Conservation (phyloP, 1,140 invertebrate species). For the Nebria ingens region DNA sequence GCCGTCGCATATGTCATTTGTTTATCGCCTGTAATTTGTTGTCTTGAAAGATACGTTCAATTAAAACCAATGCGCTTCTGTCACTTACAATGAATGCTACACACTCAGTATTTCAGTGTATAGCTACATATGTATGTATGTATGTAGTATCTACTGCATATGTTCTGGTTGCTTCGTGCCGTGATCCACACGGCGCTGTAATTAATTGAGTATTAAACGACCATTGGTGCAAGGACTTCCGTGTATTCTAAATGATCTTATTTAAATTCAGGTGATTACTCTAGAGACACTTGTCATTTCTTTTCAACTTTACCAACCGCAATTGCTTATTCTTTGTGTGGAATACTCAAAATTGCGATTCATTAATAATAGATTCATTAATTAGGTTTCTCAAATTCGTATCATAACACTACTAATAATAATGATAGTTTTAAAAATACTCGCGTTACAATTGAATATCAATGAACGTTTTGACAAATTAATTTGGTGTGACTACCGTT, state of each 20-base stretch:
- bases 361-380: too few relatives aligned
- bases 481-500: too few relatives aligned
- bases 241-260: background rate
- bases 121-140: background rate
- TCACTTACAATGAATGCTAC: background rate
- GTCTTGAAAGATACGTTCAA: background rate
- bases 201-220: background rate
- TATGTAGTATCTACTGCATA: background rate
- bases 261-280: background rate
- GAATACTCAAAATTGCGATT: too few relatives aligned
- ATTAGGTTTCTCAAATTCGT: too few relatives aligned
- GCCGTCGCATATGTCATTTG: background rate
- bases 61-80: background rate
- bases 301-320: too few relatives aligned
- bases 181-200: background rate
- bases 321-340: too few relatives aligned
- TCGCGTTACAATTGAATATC: too few relatives aligned
- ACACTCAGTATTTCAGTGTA: background rate
- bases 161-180: background rate
- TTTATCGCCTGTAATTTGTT: background rate
- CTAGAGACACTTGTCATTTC: background rate
- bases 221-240: background rate
- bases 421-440: too few relatives aligned
- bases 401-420: too few relatives aligned
- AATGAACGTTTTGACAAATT: too few relatives aligned